Evolutionary conservation across 2,888 invertebrate species (phyloP), one percentile per base, ranked within the genome.

Genomic region (Chydorus sphaericus): DNA sequence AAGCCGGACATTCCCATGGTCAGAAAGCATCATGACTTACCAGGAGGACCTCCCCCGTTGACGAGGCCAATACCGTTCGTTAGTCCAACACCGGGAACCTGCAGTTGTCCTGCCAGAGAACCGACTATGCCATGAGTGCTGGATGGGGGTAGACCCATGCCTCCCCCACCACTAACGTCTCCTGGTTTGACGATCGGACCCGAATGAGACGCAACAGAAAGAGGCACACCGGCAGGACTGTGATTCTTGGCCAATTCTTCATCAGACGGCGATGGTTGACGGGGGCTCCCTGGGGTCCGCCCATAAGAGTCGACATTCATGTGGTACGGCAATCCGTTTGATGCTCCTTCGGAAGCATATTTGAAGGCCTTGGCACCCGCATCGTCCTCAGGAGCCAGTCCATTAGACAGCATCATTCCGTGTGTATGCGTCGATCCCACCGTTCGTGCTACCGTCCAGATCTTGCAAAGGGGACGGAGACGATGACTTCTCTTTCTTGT

Each of bases 261-360:
- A 71, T 90, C 90, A 16, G 88, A 87, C 52, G 92, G 91, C 44
- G 91, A 92, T 60, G 89, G 89, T 72, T 91, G 91, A 65, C 90
- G 81, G 66, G 91, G 10, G 16, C 48, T 90, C 55, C 89, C 88
- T 38, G 87, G 87, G 62, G 88, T 88, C 65, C 89, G 86, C 70
- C 87, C 88, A 74, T 54, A 76, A 73, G 44, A 14, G 26, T 44
- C 44, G 14, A 44, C 44, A 16, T 44, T 30, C 56, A 51, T 54
- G 54, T 44, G 54, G 48, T 52, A 54, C 10, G 16, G 44, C 8
- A 11, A 53, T 7, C 49, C 48, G 33, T 28, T 49, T 28, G 55
- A 52, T 29, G 48, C 48, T 23, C 26, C 26, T 20, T 37, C 44
- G 26, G 44, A 26, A 5, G 44, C 44, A 44, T 52, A 52, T n/a